A percentile compares a stretch with the other conserved stretches of the same genome.
These are phyloP conservation scores for Orthosia cruda DNA, from an alignment of 2,888 invertebrate species.

Conservation along the genomic window DNA sequence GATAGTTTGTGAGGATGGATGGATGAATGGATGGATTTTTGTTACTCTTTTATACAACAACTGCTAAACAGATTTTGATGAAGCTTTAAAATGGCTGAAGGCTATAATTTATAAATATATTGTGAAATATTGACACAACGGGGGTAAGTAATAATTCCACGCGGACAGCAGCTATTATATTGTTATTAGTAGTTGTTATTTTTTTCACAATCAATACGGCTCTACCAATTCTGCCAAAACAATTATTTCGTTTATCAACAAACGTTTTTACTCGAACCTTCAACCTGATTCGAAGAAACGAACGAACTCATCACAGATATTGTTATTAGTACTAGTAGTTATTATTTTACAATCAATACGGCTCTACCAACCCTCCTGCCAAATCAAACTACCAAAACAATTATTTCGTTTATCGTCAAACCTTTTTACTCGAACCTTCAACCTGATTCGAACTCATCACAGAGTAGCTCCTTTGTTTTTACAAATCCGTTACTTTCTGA, in stretches of 20 bases:
- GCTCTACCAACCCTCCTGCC: neutral
- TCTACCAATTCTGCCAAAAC: neutral
- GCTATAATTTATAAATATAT: too few species aligned
- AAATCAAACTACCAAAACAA: conserved; percentile 20
- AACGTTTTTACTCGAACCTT: conserved; percentile 16
- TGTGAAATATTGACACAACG: too few species aligned
- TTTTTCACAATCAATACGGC: neutral
- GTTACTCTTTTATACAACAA: too few species aligned
- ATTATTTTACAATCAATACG: neutral
- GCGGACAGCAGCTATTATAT: too few species aligned
- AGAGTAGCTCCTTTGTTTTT: conserved; percentile 46
- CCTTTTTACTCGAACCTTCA: conserved; percentile 14
- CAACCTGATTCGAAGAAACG: too few species aligned
- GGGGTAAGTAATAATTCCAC: too few species aligned
- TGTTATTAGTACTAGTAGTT: too few species aligned
- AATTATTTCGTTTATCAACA: conserved; percentile 10
- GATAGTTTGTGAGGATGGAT: too few species aligned
- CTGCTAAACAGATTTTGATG: too few species aligned
- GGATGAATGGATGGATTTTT: too few species aligned
- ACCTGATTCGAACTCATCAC: conserved; percentile 46
- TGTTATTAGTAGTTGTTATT: too few species aligned
- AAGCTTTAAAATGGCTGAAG: too few species aligned
- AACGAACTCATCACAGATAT: conserved; percentile 47
- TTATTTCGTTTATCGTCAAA: conserved; percentile 13
- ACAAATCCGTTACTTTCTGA: conserved; percentile 44